A percentile compares a stretch with the other conserved stretches of the same genome.
phyloP scores from a whole-genome alignment of 2,797 vertebrate genomes.

The Coilia nasus region DNA sequence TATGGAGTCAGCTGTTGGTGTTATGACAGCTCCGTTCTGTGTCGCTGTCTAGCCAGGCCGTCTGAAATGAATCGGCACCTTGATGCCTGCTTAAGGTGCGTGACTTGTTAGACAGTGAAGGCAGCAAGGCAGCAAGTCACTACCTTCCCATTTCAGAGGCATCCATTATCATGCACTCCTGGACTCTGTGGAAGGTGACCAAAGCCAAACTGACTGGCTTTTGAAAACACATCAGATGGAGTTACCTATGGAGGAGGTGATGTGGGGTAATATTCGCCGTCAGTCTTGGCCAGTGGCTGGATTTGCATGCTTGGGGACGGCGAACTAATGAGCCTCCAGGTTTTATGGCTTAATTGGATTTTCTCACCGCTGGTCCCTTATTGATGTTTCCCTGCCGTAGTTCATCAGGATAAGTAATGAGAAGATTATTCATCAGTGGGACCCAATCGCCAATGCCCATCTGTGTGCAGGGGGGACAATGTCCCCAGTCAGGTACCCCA shows the following conservation, averaged over 20 bases:
- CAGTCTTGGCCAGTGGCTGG: constrained; percentile 69
- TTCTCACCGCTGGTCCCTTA: constrained; percentile 77
- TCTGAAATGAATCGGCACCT: too few species aligned
- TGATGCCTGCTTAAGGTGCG: too few species aligned
- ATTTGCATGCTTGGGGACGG: constrained; percentile 81
- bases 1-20: too few species aligned
- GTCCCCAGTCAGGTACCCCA: constrained; percentile 57
- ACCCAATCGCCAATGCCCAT: constrained; percentile 63
- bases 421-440: constrained; percentile 74
- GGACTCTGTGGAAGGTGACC: not conserved
- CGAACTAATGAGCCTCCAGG: constrained; percentile 77
- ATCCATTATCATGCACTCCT: not conserved
- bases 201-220: not conserved
- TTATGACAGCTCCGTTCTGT: too few species aligned
- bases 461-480: constrained; percentile 63
- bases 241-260: constrained; percentile 68
- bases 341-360: constrained; percentile 82
- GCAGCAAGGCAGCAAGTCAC: too few species aligned
- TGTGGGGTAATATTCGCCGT: constrained; percentile 73
- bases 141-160: too few species aligned
- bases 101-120: too few species aligned
- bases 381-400: constrained; percentile 81
- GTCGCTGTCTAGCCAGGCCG: too few species aligned
- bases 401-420: constrained; percentile 85
- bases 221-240: constrained; percentile 42